These are phyloP conservation scores for Nestor notabilis DNA, from an alignment of 2,113 vertebrate species.

Conservation along the genomic window DNA sequence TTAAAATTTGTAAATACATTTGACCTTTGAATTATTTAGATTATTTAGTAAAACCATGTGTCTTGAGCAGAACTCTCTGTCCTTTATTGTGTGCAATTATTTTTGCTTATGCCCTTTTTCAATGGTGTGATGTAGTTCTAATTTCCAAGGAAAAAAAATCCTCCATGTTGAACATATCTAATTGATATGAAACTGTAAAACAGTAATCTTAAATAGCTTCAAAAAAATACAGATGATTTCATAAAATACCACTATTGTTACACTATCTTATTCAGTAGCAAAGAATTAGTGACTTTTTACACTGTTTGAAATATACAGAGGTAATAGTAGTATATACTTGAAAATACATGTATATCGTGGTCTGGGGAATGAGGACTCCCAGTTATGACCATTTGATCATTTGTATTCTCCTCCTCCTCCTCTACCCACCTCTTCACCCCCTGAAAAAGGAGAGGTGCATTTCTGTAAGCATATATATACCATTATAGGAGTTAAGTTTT, in stretches of 20 bases:
- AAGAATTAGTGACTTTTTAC: not conserved
- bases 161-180: not conserved
- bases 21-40: not conserved
- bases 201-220: not conserved
- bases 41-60: not conserved
- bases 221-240: not conserved
- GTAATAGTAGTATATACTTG: not conserved
- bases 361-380: not conserved
- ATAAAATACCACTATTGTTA: not conserved
- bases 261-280: not conserved
- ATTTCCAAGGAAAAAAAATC: not conserved
- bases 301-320: not conserved
- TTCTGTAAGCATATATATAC: not conserved
- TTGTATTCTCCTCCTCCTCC: not conserved
- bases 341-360: not conserved
- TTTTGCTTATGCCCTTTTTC: not conserved
- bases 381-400: not conserved
- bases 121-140: not conserved
- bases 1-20: not conserved
- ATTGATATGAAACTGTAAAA: not conserved
- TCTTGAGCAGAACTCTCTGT: not conserved
- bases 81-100: not conserved
- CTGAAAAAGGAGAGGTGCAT: not conserved
- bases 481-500: not conserved
- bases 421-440: accelerated